Evolutionary conservation across 1,140 invertebrate species (phyloP).

Genomic region (Saccostrea echinata): DNA sequence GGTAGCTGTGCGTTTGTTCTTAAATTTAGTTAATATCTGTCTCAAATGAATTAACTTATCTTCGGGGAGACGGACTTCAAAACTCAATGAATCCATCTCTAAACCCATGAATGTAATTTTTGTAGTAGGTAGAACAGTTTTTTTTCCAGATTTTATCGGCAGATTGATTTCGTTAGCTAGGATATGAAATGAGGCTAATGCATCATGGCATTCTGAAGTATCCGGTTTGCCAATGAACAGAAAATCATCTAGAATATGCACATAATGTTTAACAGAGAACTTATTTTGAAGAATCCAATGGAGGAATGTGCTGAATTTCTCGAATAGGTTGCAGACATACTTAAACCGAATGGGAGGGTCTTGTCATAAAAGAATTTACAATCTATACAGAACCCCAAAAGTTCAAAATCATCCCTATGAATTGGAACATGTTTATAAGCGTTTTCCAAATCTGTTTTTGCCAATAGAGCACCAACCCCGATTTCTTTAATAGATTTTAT

Average conservation of each 20-base stretch:
- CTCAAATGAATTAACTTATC: slow-evolving; percentile 33
- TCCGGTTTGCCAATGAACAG: slow-evolving; percentile 6
- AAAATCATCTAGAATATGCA: slow-evolving; percentile 43
- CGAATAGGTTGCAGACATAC: slow-evolving; percentile 31
- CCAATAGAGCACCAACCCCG: too few relatives aligned
- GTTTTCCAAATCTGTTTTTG: too few relatives aligned
- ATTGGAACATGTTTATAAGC: too few relatives aligned
- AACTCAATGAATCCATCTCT: slow-evolving; percentile 32
- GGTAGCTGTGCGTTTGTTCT: slow-evolving; percentile 4
- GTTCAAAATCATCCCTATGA: too few relatives aligned
- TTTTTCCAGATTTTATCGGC: slow-evolving; percentile 46
- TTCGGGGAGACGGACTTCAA: not conserved
- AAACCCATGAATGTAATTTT: not conserved
- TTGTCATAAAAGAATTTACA: slow-evolving; percentile 47
- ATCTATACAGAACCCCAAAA: slow-evolving; percentile 34
- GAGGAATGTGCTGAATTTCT: slow-evolving; percentile 1
- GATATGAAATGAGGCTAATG: not conserved
- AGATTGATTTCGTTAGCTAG: not conserved
- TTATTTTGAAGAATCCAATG: slow-evolving; percentile 38
- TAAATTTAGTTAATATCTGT: not conserved
- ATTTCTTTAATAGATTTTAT: not conserved
- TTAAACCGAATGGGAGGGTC: slow-evolving; percentile 39
- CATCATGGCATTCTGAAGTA: not conserved
- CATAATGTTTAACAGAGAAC: not conserved
- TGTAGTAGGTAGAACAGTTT: slow-evolving; percentile 43